Evolutionary conservation across 2,113 vertebrate species (phyloP).

Genomic region (Ochotona curzoniae): DNA sequence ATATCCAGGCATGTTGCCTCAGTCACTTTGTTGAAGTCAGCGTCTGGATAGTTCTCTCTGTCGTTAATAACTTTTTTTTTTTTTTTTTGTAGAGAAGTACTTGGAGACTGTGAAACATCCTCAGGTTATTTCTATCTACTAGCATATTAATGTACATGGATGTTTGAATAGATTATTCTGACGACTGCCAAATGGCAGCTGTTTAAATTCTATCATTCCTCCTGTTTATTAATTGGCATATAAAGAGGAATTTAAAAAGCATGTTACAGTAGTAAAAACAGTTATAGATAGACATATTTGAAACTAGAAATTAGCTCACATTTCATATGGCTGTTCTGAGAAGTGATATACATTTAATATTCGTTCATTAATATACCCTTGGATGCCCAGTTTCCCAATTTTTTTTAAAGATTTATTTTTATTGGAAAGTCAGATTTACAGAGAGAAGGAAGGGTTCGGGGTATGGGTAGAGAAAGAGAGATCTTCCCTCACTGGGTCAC

Average conservation of each 20-base stretch:
- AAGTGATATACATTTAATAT: not conserved
- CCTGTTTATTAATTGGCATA: constrained; percentile 37
- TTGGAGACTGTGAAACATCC: not conserved
- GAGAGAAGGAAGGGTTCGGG: too few relatives aligned
- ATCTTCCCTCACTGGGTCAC: too few relatives aligned
- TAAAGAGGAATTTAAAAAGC: too few relatives aligned
- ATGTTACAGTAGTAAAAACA: too few relatives aligned
- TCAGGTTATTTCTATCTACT: not conserved
- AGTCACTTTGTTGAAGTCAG: constrained; percentile 5
- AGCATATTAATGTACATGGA: constrained; percentile 11
- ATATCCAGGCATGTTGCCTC: not conserved
- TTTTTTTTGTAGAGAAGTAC: not conserved
- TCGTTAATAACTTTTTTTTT: constrained; percentile 29
- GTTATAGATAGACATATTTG: constrained; percentile 9
- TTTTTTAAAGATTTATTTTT: too few relatives aligned
- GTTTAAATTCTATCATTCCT: constrained; percentile 11
- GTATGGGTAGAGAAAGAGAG: too few relatives aligned
- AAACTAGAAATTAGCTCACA: constrained; percentile 6
- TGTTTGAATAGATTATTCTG: constrained; percentile 9
- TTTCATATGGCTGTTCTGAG: constrained; percentile 8
- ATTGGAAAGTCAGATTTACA: too few relatives aligned
- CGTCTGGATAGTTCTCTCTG: not conserved
- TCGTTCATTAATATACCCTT: not conserved
- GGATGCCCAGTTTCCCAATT: not conserved
- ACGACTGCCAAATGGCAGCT: constrained; percentile 5